These are phyloP conservation scores for Poeciliopsis occidentalis DNA, from an alignment of 2,113 vertebrate species.

Conservation along the genomic window DNA sequence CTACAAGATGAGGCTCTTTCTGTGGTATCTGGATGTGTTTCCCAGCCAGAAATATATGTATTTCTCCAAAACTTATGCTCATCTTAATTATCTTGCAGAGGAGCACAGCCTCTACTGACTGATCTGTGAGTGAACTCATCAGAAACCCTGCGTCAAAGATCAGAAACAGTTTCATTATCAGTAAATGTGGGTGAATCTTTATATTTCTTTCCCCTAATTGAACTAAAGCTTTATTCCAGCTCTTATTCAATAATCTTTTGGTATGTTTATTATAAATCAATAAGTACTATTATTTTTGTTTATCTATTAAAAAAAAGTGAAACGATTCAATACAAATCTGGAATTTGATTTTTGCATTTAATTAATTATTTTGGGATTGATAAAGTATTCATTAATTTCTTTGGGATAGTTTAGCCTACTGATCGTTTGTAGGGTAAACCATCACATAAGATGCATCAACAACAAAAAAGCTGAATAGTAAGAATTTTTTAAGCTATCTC, in stretches of 20 bases:
- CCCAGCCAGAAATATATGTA: too few species aligned
- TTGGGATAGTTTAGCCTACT: too few species aligned
- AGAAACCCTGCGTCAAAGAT: background rate
- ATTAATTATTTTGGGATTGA: too few species aligned
- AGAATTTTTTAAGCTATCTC: background rate
- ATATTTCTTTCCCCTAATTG: too few species aligned
- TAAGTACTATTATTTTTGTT: background rate
- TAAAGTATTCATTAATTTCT: too few species aligned
- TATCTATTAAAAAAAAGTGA: background rate
- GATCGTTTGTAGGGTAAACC: background rate
- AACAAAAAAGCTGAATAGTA: background rate
- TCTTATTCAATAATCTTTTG: background rate
- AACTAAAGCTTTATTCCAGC: background rate
- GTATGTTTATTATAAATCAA: background rate
- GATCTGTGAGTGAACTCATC: background rate
- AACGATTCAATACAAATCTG: too few species aligned
- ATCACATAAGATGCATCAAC: background rate
- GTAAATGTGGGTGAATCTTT: background rate
- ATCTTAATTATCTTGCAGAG: background rate
- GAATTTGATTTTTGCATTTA: too few species aligned
- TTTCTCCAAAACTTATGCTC: too few species aligned
- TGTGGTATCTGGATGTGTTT: too few species aligned
- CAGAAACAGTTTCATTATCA: background rate
- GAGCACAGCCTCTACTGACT: background rate
- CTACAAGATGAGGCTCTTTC: too few species aligned